These are phyloP conservation scores for Spodoptera exigua DNA, from an alignment of 2,888 invertebrate species.

Conservation along the genomic window DNA sequence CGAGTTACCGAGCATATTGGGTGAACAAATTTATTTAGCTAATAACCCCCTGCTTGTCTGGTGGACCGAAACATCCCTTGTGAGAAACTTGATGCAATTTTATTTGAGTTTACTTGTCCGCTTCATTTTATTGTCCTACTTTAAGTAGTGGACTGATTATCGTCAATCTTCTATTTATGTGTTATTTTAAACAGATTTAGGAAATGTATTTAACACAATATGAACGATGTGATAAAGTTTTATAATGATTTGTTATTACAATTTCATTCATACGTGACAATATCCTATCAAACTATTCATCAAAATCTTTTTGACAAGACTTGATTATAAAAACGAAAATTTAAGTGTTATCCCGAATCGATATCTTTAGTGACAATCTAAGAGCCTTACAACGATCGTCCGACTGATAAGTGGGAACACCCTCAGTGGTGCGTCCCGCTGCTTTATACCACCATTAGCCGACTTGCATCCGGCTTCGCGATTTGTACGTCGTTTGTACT, in stretches of 20 bases:
- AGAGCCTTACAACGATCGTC: slow-evolving; percentile 62
- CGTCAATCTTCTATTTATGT: too few species aligned
- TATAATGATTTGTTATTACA: too few species aligned
- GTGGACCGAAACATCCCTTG: slow-evolving; percentile 75
- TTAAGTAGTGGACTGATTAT: too few species aligned
- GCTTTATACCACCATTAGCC: slow-evolving; percentile 80
- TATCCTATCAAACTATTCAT: too few species aligned
- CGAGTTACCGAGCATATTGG: slow-evolving; percentile 89
- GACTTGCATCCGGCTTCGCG: slow-evolving; percentile 76
- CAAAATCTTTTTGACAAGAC: too few species aligned
- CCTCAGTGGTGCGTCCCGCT: slow-evolving; percentile 74
- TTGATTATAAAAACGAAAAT: too few species aligned
- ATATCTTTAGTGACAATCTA: slow-evolving; percentile 60
- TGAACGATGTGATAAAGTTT: too few species aligned
- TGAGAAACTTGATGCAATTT: slow-evolving; percentile 45
- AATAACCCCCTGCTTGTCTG: slow-evolving; percentile 79
- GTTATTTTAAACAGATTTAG: too few species aligned
- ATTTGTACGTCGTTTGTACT: slow-evolving; percentile 83
- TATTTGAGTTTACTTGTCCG: slow-evolving; percentile 5
- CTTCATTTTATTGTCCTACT: too few species aligned
- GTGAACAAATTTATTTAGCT: slow-evolving; percentile 89
- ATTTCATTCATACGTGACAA: too few species aligned
- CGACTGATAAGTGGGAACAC: slow-evolving; percentile 76
- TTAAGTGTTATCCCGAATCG: slow-evolving; percentile 52
- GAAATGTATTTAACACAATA: too few species aligned